phyloP scores from a whole-genome alignment of 2,113 vertebrate genomes.

The Pitta sordida region DNA sequence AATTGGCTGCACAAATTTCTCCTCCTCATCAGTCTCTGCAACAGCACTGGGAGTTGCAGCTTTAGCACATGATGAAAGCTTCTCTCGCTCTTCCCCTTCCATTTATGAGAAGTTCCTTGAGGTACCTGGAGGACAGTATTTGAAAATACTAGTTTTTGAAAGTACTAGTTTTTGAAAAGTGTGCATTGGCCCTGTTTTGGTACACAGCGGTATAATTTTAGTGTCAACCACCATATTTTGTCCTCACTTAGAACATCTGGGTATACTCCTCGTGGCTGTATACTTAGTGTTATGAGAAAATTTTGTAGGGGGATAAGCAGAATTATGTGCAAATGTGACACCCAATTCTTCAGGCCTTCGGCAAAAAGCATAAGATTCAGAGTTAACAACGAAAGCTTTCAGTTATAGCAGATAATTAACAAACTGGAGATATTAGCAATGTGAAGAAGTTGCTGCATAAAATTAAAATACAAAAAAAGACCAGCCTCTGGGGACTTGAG shows the following conservation, averaged over 20 bases:
- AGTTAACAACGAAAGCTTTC: not conserved
- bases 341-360: slow-evolving; percentile 25
- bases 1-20: not conserved
- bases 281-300: slow-evolving; percentile 2
- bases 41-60: not conserved
- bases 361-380: slow-evolving; percentile 29
- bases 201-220: not conserved
- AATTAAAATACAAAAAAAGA: not conserved
- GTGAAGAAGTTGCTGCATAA: not conserved
- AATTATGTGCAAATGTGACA: not conserved
- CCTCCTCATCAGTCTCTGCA: not conserved
- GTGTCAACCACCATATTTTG: not conserved
- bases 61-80: not conserved
- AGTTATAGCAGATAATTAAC: slow-evolving; percentile 29
- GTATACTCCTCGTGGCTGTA: not conserved
- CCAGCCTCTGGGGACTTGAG: not conserved
- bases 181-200: not conserved
- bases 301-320: not conserved
- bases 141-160: not conserved
- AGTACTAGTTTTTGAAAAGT: not conserved
- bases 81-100: not conserved
- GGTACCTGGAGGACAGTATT: not conserved
- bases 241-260: slow-evolving; percentile 25
- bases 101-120: not conserved
- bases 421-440: not conserved